Base-by-base conservation (phyloP, 1,140 invertebrate genomes). In the Drosophila athabasca region DNA sequence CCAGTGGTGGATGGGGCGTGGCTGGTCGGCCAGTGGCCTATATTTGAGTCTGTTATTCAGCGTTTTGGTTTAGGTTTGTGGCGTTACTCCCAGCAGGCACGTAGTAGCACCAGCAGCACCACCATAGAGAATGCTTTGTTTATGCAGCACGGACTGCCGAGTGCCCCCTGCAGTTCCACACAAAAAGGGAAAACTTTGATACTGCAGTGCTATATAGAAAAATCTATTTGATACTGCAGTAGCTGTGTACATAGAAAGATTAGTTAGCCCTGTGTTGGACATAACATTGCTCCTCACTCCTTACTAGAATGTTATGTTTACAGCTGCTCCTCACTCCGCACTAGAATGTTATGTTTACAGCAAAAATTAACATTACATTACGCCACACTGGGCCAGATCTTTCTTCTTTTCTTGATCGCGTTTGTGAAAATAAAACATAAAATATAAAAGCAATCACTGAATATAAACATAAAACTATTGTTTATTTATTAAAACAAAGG, bases 11-110 rank as follows among this genome's bases (percentile, higher is more conserved):
- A 65, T 17, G 45, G 26, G 51, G 62, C 50, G 43, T 71, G 55
- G 49, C 53, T 26, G 70, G 35, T 44, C 48, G 44, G 53, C 44
- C 71, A 74, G 52, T 51, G 31, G 35, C 61, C 53, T 41, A 72
- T 65, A 74, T 65, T 74, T 54, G 69, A 59, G 61, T 58, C 58
- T 58, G 39, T 51, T 51, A 62, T 64, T 74, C 43, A 44, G 35
- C 61, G 51, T 35, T 49, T 49, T 24, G 52, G 49, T 26, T 51
- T 58, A 19, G 24, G 24, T 26, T 26, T 15, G 3, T 6, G 9
- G 15, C 46, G 49, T 31, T 44, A 48, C 22, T 53, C 58, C 13
- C 51, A 44, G 35, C 22, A 53, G 39, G 41, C 52, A 62, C 68
- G 64, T 69, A 69, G 51, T 51, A 44, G 24, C 64, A 69, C 55